These are phyloP conservation scores for Pimpla rufipes DNA, from an alignment of 2,888 invertebrate genomes.

Conservation along the genomic window DNA sequence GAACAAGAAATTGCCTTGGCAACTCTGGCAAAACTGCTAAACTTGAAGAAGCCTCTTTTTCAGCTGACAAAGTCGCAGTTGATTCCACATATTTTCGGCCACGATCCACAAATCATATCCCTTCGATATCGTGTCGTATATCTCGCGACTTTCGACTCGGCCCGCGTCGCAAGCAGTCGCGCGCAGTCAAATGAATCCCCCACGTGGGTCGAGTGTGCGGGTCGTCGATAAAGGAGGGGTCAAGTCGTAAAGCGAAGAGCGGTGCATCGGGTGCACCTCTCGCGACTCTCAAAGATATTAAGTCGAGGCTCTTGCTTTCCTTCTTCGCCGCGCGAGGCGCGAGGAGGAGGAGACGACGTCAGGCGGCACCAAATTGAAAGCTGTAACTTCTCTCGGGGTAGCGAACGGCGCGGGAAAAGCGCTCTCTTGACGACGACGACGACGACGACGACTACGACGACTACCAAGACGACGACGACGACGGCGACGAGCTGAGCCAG, in stretches of 20 bases:
- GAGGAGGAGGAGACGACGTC: constrained; percentile 43
- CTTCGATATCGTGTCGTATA: no score
- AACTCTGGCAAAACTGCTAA: no score
- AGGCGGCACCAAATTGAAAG: constrained; percentile 81
- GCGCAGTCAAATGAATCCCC: neutral
- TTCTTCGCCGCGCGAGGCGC: constrained; percentile 41
- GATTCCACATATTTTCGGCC: neutral
- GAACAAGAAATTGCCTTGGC: no score
- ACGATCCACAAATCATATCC: no score
- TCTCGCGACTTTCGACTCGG: neutral
- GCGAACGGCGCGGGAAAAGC: constrained; percentile 54
- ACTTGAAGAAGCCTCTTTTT: no score
- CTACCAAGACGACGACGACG: no score
- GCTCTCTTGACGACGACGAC: constrained; percentile 58
- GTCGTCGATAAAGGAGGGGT: constrained; percentile 18
- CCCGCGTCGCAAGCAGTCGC: neutral
- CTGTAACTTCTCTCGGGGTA: constrained; percentile 78
- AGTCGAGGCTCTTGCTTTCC: constrained; percentile 47
- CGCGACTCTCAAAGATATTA: constrained; percentile 52
- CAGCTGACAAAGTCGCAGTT: no score
- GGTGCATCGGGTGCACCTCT: constrained; percentile 13
- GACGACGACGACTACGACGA: neutral
- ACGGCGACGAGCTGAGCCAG: no score
- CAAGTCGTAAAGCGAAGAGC: constrained; percentile 54
- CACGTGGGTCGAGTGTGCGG: neutral